Conservation (phyloP, 35 echinoderm and acorn worm genomes). For the Lytechinus variegatus region DNA sequence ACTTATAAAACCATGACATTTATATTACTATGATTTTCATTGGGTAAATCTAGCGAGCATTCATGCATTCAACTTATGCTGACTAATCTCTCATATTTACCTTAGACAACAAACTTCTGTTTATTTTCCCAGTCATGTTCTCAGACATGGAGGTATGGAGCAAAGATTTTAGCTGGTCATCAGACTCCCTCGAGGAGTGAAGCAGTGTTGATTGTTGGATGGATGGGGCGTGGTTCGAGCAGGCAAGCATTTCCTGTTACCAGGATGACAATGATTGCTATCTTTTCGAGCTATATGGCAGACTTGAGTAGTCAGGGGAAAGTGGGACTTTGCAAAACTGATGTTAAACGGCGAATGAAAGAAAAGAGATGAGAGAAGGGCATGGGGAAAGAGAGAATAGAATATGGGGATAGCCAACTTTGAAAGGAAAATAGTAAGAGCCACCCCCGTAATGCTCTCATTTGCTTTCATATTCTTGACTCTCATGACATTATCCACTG, state of each 20-base stretch:
- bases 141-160: neutral
- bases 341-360: neutral
- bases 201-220: neutral
- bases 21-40: neutral
- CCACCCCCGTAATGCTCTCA: too few relatives aligned
- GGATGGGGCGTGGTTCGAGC: neutral
- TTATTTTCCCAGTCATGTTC: neutral
- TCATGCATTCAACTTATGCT: neutral
- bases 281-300: neutral
- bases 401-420: too few relatives aligned
- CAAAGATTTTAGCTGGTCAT: neutral
- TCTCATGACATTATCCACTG: too few relatives aligned
- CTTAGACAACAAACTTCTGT: neutral
- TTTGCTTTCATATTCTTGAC: too few relatives aligned
- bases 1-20: too few relatives aligned
- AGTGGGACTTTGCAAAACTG: neutral
- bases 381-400: neutral
- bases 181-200: neutral
- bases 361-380: neutral
- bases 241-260: neutral
- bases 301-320: neutral
- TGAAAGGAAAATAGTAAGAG: too few relatives aligned
- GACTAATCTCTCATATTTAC: neutral
- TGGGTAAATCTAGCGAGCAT: neutral
- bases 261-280: neutral